Evolutionary conservation across 2,888 invertebrate species (phyloP), one percentile per base, ranked within the genome.

Genomic region (Caenorhabditis macrosperma): DNA sequence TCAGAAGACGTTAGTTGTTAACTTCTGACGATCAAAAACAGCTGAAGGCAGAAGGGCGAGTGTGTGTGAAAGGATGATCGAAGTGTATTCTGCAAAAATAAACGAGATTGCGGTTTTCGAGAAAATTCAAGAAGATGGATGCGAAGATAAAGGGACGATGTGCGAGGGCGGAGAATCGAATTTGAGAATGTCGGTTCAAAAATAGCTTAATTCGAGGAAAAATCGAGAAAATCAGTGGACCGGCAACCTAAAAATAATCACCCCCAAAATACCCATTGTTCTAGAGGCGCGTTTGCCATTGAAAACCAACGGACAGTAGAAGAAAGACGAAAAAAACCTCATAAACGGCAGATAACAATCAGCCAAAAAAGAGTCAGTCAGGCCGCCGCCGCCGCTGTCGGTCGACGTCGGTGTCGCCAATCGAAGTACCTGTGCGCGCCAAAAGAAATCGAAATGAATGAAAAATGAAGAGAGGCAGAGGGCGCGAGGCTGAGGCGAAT

Each of bases 341-440:
- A 41, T 41, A 41, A 41, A 41, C 12, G n/a, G n/a, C 10, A 41
- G 48, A 48, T 48, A 48, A 48, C 48, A 24, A 48, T 48, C 48
- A 46, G 33, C 33, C 33, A 9, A 33, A 15, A 38, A 12, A 38
- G 38, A 48, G n/a, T n/a, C n/a, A n/a, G n/a, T n/a, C n/a, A 22
- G 48, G 38, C 38, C 24, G 48, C 15, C 41, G 41, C n/a, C 41
- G 46, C 7, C 46, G 41, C 46, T 1, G 22, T 48, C 10, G 22
- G 48, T 24, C 48, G 48, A n/a, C 15, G 41, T n/a, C 28, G 30
- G 33, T 52, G 28, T 15, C 7, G 35, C 33, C 33, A 35, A 57
- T 9, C 10, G 4, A n/a, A 26, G n/a, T 26, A 26, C 20, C 33
- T n/a, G 55, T 17, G 30, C 46, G 46, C 46, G 46, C 46, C 46